A percentile compares a stretch with the other conserved stretches of the same genome.
Evolutionary conservation across 2,888 invertebrate genomes (phyloP).

Genomic region (Dyspetes luteomarginatus): DNA sequence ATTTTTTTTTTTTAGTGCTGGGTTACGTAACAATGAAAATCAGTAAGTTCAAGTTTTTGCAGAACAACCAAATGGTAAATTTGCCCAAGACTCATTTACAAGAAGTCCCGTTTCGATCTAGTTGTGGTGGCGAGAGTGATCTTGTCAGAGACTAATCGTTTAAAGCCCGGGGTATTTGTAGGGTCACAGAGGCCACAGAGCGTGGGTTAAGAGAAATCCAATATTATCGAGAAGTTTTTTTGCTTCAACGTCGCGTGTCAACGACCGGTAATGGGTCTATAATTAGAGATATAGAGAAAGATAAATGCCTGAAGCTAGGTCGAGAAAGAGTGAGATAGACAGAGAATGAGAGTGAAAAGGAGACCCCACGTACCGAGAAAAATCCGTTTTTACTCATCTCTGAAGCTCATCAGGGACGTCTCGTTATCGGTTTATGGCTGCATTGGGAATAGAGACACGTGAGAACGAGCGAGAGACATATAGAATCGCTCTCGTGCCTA

Average conservation of each 20-base stretch:
- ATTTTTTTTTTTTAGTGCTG: too few species aligned
- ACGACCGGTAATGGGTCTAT: conserved; percentile 23
- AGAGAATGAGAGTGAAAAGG: neutral
- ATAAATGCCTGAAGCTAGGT: neutral
- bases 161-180: neutral
- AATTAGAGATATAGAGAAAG: neutral
- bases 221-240: conserved; percentile 16
- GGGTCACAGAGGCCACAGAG: neutral
- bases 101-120: too few species aligned
- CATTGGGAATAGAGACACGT: conserved; percentile 31
- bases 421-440: conserved; percentile 32
- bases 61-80: too few species aligned
- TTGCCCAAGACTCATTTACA: too few species aligned
- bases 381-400: conserved; percentile 19
- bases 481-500: conserved; percentile 1
- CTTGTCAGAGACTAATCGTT: neutral
- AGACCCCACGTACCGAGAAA: neutral
- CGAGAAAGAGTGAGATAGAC: neutral
- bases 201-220: conserved; percentile 3
- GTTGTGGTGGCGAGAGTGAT: neutral
- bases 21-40: too few species aligned
- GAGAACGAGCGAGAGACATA: neutral
- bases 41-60: too few species aligned
- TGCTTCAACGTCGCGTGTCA: conserved; percentile 13
- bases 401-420: neutral